A percentile compares a stretch with the other conserved stretches of the same genome.
Evolutionary conservation across 2,113 vertebrate genomes (phyloP).

Genomic region (Catagonus wagneri): DNA sequence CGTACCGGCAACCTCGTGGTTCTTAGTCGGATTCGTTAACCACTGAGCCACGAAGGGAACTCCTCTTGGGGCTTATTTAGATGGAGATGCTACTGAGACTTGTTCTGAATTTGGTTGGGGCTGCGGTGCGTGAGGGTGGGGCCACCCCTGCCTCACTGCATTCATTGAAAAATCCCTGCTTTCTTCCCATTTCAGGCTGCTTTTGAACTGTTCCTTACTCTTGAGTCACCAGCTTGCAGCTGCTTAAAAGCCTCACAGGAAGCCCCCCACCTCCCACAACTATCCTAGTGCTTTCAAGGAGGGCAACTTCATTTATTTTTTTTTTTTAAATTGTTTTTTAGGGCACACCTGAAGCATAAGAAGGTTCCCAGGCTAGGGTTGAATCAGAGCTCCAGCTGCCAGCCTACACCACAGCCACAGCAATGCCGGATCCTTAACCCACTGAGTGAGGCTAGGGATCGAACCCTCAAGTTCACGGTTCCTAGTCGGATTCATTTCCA

Average conservation of each 20-base stretch:
- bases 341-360: too few relatives aligned
- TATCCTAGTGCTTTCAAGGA: background rate
- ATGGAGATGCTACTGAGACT: background rate
- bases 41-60: too few relatives aligned
- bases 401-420: too few relatives aligned
- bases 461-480: too few relatives aligned
- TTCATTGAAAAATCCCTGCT: background rate
- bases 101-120: background rate
- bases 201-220: constrained; percentile 90
- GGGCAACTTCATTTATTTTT: constrained; percentile 20
- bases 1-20: too few relatives aligned
- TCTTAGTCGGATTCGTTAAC: too few relatives aligned
- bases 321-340: too few relatives aligned
- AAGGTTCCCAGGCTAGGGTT: too few relatives aligned
- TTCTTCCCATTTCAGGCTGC: constrained; percentile 87
- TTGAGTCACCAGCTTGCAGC: constrained; percentile 89
- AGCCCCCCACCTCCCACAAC: background rate
- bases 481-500: too few relatives aligned
- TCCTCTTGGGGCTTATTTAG: background rate
- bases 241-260: constrained; percentile 80
- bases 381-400: too few relatives aligned
- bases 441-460: too few relatives aligned
- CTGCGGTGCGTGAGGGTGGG: background rate
- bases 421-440: too few relatives aligned
- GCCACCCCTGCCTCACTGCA: background rate